Percentiles rank a stretch among this genome's conserved stretches.
phyloP scores from a whole-genome alignment of 2,888 invertebrate species.

The Oconnorella tubifera region DNA sequence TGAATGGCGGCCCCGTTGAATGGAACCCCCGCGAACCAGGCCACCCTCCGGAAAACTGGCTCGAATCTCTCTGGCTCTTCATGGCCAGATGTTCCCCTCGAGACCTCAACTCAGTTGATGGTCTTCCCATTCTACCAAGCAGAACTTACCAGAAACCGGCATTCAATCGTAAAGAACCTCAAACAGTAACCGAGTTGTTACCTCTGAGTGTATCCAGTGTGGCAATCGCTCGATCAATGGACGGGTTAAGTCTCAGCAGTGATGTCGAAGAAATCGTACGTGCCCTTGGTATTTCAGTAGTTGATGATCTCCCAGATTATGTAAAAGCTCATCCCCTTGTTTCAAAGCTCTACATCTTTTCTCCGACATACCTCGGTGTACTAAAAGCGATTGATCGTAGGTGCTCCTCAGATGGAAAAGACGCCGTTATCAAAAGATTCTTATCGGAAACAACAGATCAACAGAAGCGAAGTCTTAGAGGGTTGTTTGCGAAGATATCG shows the following conservation, averaged over 20 bases:
- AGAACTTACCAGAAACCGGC: constrained; percentile 11
- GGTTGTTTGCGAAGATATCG: constrained; percentile 28
- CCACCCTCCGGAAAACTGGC: constrained; percentile 34
- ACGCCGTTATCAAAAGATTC: constrained; percentile 5
- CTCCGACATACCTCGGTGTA: constrained; percentile 34
- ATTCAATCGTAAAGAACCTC: too few relatives aligned
- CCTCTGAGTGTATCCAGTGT: constrained; percentile 22
- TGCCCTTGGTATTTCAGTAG: constrained; percentile 30
- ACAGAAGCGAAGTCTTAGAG: constrained; percentile 27
- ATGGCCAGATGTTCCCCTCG: constrained; percentile 23
- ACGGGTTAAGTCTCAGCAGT: constrained; percentile 24
- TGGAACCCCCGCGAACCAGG: constrained; percentile 29
- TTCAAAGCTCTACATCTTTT: constrained; percentile 24
- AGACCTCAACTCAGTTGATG: constrained; percentile 33
- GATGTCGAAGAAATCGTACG: constrained; percentile 26
- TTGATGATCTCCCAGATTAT: constrained; percentile 33
- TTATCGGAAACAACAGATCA: constrained; percentile 7
- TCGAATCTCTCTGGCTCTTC: constrained; percentile 33
- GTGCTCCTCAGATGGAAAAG: constrained; percentile 12
- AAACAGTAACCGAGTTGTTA: constrained; percentile 23
- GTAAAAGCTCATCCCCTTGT: constrained; percentile 32
- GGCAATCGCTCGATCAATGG: constrained; percentile 23
- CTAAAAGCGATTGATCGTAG: constrained; percentile 19
- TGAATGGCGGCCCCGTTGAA: constrained; percentile 17
- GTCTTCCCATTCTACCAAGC: constrained; percentile 32